Conservation (phyloP, 2,113 vertebrate species). For the Mormyrus lacerda region DNA sequence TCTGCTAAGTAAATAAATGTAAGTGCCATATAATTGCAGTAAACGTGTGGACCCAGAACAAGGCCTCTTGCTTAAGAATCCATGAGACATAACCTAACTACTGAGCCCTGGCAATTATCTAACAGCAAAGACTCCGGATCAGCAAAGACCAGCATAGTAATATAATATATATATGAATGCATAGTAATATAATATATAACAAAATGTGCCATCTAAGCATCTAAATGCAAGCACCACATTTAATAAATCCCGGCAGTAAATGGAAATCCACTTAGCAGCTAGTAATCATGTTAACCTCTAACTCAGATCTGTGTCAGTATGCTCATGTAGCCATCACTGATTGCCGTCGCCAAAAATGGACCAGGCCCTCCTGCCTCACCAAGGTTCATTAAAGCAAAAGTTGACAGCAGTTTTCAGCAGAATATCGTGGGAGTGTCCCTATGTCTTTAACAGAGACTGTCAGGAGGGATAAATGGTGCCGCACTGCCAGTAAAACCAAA, state of each 20-base stretch:
- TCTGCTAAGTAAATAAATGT: background rate
- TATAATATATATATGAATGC: background rate
- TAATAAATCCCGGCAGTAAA: background rate
- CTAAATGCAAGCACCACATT: background rate
- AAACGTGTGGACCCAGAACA: background rate
- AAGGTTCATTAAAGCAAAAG: background rate
- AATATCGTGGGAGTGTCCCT: background rate
- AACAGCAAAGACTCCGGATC: background rate
- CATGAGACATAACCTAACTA: background rate
- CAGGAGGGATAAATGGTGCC: background rate
- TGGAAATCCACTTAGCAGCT: background rate
- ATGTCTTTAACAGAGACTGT: constrained; percentile 6
- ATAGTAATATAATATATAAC: background rate
- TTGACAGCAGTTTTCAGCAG: background rate
- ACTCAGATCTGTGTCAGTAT: background rate
- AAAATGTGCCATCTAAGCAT: background rate
- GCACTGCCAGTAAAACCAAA: background rate
- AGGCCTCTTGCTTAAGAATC: background rate
- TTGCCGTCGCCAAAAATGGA: background rate
- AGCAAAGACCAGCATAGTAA: background rate
- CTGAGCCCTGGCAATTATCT: background rate
- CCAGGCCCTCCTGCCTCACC: background rate
- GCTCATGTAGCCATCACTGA: background rate
- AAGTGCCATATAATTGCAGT: background rate
- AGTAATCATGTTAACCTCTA: background rate